Base-by-base conservation (phyloP, 2,888 invertebrate genomes). In the Cremastinae sp. region DNA sequence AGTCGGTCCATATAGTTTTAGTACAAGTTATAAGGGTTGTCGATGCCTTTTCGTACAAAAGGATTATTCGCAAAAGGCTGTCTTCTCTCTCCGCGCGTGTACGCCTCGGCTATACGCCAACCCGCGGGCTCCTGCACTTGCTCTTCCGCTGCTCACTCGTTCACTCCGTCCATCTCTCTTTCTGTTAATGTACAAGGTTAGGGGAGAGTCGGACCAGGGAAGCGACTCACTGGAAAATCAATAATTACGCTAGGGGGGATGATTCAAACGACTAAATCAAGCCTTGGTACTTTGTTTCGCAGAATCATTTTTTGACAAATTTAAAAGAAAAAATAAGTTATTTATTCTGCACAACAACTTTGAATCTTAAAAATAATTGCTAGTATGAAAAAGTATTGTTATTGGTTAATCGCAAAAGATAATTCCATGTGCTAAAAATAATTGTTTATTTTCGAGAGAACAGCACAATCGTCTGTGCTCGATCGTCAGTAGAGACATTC, bases 261-360 rank as follows among this genome's bases (percentile, higher is more conserved):
- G 89, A 89, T 88, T 89, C 88, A 87, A 89, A 88, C 86, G 86
- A 84, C 82, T 84, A 89, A 90, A 89, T 89, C 88, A 89, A 89
- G 87, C 86, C 86, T 85, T 85, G 10, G 45, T 18, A 16, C 43
- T 47, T 28, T 20, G 51, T 53, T 16, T 12, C 36, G 41, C 38
- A 41, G 10, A 9, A 4, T 65, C 36, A 1, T 10, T 56, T 43
- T 16, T 51, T 73, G 22, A 2, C 14, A 58, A 14, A 41, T 56
- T 54, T 8, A 49, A 49, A 4, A 8, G 14, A 49, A 49, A 28
- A 28, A 28, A 28, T 28, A 28, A 45, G 12, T 45, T n/a, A 45
- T 45, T 49, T 18, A 14, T 49, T 20, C 16, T 16, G 45, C 41
- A 4, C 8, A 9, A 5, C 9, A 41, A 41, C 41, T 41, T 41